Evolutionary conservation across 2,113 vertebrate species (phyloP).

Genomic region (Rousettus leschenaultii): DNA sequence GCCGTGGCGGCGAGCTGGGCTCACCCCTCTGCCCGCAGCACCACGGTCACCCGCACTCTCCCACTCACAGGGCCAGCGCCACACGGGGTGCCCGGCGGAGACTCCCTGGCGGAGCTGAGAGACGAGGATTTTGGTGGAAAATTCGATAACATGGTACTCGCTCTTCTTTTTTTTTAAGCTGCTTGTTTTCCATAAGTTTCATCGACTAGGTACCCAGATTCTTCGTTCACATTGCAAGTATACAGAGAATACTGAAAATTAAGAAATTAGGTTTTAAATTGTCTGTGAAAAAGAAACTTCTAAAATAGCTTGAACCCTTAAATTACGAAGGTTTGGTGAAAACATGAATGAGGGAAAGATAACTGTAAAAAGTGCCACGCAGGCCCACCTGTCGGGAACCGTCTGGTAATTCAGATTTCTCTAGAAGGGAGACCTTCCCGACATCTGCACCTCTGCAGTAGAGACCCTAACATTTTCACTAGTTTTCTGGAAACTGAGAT

Average conservation of each 20-base stretch:
- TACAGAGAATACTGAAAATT: fast-evolving
- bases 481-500: background rate
- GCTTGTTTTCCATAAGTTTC: background rate
- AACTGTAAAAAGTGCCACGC: too few relatives aligned
- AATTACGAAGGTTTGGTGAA: background rate
- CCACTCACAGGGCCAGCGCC: slow-evolving; percentile 42
- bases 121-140: slow-evolving; percentile 90
- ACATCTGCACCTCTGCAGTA: background rate
- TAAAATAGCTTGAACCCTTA: background rate
- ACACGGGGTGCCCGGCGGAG: slow-evolving; percentile 71
- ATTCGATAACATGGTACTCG: slow-evolving; percentile 86
- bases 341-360: fast-evolving
- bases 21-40: too few relatives aligned
- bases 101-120: slow-evolving; percentile 73
- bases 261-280: fast-evolving
- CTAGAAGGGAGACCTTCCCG: background rate
- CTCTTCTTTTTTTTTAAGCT: background rate
- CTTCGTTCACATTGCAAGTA: background rate
- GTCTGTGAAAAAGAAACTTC: background rate
- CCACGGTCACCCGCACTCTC: background rate
- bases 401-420: fast-evolving
- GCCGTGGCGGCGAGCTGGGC: too few relatives aligned
- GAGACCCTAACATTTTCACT: too few relatives aligned
- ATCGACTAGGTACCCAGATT: fast-evolving
- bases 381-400: fast-evolving